Evolutionary conservation across 64 coral and sea anemone species (phyloP).

Genomic region (Montipora efflorescens): DNA sequence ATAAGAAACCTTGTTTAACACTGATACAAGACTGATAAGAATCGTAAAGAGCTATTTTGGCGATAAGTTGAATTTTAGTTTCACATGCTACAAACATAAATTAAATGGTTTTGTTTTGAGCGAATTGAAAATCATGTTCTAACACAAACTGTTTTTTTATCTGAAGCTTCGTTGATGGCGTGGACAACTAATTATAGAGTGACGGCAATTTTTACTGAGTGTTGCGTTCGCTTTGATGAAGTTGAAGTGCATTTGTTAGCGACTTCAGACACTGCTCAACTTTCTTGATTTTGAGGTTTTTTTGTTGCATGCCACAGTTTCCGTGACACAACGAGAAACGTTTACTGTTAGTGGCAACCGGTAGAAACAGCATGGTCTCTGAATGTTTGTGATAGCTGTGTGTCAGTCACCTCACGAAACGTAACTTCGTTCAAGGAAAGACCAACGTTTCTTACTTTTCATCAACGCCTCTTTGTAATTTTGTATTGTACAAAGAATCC

Average conservation of each 20-base stretch:
- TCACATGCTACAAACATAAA: constrained; percentile 27
- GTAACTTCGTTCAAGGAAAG: neutral
- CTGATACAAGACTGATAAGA: constrained; percentile 3
- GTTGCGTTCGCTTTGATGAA: neutral
- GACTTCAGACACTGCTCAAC: neutral
- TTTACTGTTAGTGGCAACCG: constrained; percentile 58
- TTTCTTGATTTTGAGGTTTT: neutral
- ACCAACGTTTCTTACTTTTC: neutral
- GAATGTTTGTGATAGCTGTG: constrained; percentile 55
- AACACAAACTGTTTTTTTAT: constrained; percentile 35
- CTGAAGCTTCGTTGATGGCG: neutral
- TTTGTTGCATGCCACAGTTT: constrained; percentile 17
- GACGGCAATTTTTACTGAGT: neutral
- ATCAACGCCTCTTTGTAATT: neutral
- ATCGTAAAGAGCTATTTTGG: constrained; percentile 51
- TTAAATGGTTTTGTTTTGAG: constrained; percentile 33
- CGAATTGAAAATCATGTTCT: constrained; percentile 32
- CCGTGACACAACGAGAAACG: constrained; percentile 42
- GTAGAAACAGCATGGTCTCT: constrained; percentile 45
- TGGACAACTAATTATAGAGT: neutral
- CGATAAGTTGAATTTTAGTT: constrained; percentile 49
- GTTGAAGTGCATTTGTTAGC: neutral
- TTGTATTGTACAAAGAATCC: neutral
- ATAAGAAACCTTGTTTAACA: constrained; percentile 37
- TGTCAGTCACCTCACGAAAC: constrained; percentile 28